Evolutionary conservation across 2,888 invertebrate genomes (phyloP), one percentile per base, ranked within the genome.

Genomic region (Cremastobaeus sp.): DNA sequence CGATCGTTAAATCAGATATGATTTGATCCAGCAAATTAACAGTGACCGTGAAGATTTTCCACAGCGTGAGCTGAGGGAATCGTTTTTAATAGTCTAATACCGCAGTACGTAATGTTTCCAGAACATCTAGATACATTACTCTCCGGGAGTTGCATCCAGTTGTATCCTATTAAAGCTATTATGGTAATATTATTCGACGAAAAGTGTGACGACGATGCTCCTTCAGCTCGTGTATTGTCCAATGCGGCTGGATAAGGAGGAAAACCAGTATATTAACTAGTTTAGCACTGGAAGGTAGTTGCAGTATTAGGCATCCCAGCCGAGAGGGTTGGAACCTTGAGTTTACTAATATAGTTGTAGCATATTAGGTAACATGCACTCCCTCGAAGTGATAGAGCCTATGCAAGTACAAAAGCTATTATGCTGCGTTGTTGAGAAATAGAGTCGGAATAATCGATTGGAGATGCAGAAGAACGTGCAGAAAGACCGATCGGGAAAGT

Each of bases 241-340:
- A 82, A 82, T 78, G 80, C 79, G 79, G 82, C 77, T 78, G 76
- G 74, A 81, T 85, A 84, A 84, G 82, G 83, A 85, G 83, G 82
- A 83, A 81, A 78, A 77, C 79, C 83, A 83, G 83, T 85, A 83
- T 82, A 86, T 86, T 84, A 85, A 82, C 82, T 75, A 71, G 76
- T 65, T 62, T 64, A 30, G 68, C 69, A 66, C 66, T 69, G 78
- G 74, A 76, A 69, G 76, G 74, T 70, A 62, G 71, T 54, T 35
- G 47, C 74, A 66, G 72, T 79, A 80, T 79, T 81, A 79, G 55
- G 69, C 77, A 52, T 59, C 66, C 60, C 59, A 70, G 70, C 74
- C 32, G 62, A 57, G 65, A 77, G 60, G 75, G 75, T 76, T 71
- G 78, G 77, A 77, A 77, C 77, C 77, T 75, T 79, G 66, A 28